These are phyloP conservation scores for Strigamia transsilvanica DNA, from an alignment of 2,888 invertebrate species.

Conservation along the genomic window DNA sequence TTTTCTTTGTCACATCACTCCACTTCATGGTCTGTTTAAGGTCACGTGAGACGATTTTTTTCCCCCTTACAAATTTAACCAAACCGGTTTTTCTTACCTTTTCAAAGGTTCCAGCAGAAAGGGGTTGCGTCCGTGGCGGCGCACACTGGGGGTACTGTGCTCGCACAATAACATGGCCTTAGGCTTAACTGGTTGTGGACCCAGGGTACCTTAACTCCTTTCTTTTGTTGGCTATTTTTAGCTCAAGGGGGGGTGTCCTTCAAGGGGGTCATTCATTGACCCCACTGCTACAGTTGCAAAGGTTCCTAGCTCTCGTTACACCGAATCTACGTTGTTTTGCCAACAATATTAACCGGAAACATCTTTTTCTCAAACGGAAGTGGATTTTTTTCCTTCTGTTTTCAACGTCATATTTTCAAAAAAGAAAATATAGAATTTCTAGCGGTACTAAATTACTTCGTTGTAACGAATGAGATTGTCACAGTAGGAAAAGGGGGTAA, in stretches of 20 bases:
- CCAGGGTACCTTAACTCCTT: constrained; percentile 36
- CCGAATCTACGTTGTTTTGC: neutral
- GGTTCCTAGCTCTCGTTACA: neutral
- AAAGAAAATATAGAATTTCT: neutral
- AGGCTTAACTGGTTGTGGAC: constrained; percentile 35
- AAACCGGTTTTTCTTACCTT: constrained; percentile 36
- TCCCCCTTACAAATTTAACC: neutral
- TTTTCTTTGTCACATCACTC: constrained; percentile 26
- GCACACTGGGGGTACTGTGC: constrained; percentile 33
- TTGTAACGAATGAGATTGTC: neutral
- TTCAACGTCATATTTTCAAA: neutral
- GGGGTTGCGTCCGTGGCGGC: constrained; percentile 40
- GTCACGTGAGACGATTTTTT: constrained; percentile 9
- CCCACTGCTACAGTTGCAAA: constrained; percentile 18
- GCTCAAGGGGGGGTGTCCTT: neutral
- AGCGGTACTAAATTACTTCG: neutral
- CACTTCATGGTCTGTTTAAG: constrained; percentile 27
- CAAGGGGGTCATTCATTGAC: constrained; percentile 21
- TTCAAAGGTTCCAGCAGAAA: constrained; percentile 15
- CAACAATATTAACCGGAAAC: neutral
- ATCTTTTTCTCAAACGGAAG: neutral
- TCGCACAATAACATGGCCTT: constrained; percentile 35
- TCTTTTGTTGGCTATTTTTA: constrained; percentile 48
- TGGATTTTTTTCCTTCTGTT: neutral
- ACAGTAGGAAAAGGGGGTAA: constrained; percentile 15